Evolutionary conservation across 2,797 vertebrate species (phyloP).

Genomic region (Poecilia wingei): DNA sequence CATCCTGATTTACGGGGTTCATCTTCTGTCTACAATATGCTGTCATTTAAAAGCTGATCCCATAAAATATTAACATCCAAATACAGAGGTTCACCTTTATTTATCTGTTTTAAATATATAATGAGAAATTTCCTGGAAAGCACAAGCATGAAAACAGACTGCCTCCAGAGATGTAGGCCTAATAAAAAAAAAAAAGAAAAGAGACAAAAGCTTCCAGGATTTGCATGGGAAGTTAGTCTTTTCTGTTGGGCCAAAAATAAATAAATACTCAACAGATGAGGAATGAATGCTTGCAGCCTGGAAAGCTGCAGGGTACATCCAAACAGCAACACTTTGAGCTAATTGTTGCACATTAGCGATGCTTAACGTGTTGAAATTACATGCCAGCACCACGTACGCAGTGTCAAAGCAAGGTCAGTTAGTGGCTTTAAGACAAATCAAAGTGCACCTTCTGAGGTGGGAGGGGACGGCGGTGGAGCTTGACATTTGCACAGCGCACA

Average conservation of each 20-base stretch:
- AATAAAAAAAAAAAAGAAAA: slow-evolving; percentile 27
- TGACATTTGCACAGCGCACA: background rate
- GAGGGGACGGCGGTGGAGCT: background rate
- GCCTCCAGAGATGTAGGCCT: slow-evolving; percentile 22
- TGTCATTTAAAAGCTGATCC: slow-evolving; percentile 25
- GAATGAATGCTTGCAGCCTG: background rate
- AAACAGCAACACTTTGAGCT: slow-evolving; percentile 14
- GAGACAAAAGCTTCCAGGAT: slow-evolving; percentile 30
- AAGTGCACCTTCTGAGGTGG: background rate
- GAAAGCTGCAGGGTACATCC: background rate
- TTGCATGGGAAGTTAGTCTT: slow-evolving; percentile 37
- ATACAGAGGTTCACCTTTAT: slow-evolving; percentile 14
- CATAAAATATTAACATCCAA: slow-evolving; percentile 42
- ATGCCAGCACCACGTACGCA: background rate
- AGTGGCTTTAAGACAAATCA: slow-evolving; percentile 9
- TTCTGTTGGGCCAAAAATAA: slow-evolving; percentile 26
- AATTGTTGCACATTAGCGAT: slow-evolving; percentile 7
- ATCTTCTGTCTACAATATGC: slow-evolving; percentile 51
- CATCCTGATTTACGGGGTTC: slow-evolving; percentile 58
- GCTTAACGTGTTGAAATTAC: slow-evolving; percentile 5
- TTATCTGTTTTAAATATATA: slow-evolving; percentile 6
- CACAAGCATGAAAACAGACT: slow-evolving; percentile 10
- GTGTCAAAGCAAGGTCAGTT: slow-evolving; percentile 3
- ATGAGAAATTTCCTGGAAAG: slow-evolving; percentile 19
- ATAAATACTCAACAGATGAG: slow-evolving; percentile 33